Evolutionary conservation across 2,888 invertebrate genomes (phyloP), one percentile per base, ranked within the genome.

Genomic region (Archaeoteleia sp.): DNA sequence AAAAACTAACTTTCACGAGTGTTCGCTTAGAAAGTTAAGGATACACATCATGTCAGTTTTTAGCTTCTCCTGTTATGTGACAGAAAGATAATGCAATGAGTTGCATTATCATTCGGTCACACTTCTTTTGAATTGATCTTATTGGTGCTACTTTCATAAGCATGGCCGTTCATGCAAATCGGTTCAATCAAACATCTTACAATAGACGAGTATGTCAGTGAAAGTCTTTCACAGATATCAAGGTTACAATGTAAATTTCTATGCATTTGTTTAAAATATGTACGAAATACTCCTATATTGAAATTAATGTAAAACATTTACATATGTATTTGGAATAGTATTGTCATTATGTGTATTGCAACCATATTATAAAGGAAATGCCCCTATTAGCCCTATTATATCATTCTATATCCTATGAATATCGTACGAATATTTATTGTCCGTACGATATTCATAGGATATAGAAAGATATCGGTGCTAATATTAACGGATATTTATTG

Each of bases 161-260:
- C 65, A 62, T 65, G 61, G 34, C 57, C 67, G 29, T 63, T 70
- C 70, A 57, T 66, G 67, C 67, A 61, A 42, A 70, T 67, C 70
- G 57, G 57, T 54, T 71, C 61, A 49, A 58, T 67, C 67, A 58
- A 67, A 65, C 53, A 65, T 35, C 43, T 35, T 32, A 35, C 51
- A 14, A 17, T 51, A 34, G 20, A 48, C 43, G 54, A 51, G 46
- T 67, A 43, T 70, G 60, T 58, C 70, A 67, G 70, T 65, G 70
- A 70, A 70, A 70, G 70, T 70, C 55, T 45, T 57, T 55, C 30
- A 61, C 55, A 55, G 55, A 65, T 51, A 48, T 67, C 61, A 61
- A 46, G 51, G 57, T 48, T 63, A 68, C 29, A 14, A 60, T 51
- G 55, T 54, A 34, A 68, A 51, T 65, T 69, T 51, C 39, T 65